Evolutionary conservation across 1,140 invertebrate genomes (phyloP), one percentile per base, ranked within the genome.

Genomic region (Philopotamus ludificatus): DNA sequence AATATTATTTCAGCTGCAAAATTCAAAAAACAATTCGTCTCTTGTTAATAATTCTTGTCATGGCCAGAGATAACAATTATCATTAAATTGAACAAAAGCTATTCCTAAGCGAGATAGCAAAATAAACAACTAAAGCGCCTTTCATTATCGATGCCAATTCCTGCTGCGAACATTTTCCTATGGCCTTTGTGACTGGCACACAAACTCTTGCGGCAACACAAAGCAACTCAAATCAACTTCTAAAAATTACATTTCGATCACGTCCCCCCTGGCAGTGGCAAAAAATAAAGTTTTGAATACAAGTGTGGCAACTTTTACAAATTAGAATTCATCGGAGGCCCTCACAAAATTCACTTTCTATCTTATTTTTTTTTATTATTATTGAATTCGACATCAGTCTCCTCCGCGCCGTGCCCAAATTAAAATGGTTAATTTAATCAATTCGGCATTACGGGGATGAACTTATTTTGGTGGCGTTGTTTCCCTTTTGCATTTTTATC

Each of bases 281-380:
- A 57, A 42, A 57, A 57, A 57, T 57, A 57, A 57, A 57, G 54
- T 57, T 57, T 57, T 57, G 54, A 57, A 57, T 57, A 57, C 54
- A 53, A 18, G 54, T 39, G 34, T 18, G 16, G 39, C 34, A 57
- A 57, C 54, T 57, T 57, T 39, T 10, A 28, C 39, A 39, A 28
- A 57, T 57, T 57, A 57, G 54, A 57, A 57, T 57, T 57, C 54
- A 57, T 57, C 54, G 42, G 34, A 12, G 54, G 34, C 54, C 54
- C 23, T 34, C 34, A 26, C 16, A 57, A n/a, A 57, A 57, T 57
- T 57, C 54, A 57, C 54, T 57, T 57, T 57, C 54, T 42, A 28
- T 42, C 28, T 54, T 16, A 39, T 57, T 28, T 21, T 21, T 20
- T 42, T 57, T 57, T 57, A n/a, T n/a, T n/a, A n/a, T n/a, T n/a